Evolutionary conservation across 2,797 vertebrate genomes (phyloP).

Genomic region (Dicrostonyx torquatus): DNA sequence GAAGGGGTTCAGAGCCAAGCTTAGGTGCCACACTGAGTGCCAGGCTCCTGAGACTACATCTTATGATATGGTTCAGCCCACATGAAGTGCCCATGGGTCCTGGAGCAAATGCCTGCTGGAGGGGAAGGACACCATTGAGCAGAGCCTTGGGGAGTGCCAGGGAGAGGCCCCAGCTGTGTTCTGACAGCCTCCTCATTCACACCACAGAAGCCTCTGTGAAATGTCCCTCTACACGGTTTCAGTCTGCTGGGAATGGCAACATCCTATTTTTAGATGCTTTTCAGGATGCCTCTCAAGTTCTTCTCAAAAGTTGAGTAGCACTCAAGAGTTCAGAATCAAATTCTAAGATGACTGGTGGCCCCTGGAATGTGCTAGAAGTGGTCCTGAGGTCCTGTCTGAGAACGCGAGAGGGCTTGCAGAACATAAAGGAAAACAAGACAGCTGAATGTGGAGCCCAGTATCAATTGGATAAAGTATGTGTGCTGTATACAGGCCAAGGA

Average conservation of each 20-base stretch:
- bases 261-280: constrained; percentile 43
- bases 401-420: constrained; percentile 48
- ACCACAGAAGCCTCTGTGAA: neutral
- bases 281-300: neutral
- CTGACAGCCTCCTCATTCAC: constrained; percentile 9
- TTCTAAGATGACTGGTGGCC: neutral
- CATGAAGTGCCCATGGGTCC: neutral
- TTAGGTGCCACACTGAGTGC: neutral
- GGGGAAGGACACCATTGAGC: neutral
- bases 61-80: neutral
- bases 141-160: neutral
- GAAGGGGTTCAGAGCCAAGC: neutral
- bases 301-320: neutral
- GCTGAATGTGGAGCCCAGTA: constrained; percentile 2
- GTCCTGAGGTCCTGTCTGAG: neutral
- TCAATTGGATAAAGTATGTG: constrained; percentile 63
- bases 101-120: neutral
- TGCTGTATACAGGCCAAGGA: constrained; percentile 45
- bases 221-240: neutral
- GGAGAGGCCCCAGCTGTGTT: neutral
- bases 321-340: constrained; percentile 18
- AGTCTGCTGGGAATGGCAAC: constrained; percentile 22
- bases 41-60: neutral
- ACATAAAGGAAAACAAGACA: constrained; percentile 49
- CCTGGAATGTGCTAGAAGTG: constrained; percentile 34